Base-by-base conservation (phyloP, 2,797 vertebrate species). In the Melanotaenia trifasciata region DNA sequence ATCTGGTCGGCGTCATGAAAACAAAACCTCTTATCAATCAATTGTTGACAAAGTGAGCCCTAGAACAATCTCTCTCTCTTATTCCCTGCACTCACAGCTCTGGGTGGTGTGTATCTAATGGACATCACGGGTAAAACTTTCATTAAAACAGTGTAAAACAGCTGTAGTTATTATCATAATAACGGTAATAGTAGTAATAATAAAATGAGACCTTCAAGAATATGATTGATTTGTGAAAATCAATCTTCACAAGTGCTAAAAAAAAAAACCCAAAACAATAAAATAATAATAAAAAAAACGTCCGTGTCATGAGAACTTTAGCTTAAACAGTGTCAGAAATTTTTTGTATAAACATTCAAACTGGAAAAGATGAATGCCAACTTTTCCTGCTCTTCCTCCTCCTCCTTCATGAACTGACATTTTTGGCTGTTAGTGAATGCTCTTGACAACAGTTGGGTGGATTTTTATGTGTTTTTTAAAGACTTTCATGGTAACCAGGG, bases 11-110 rank as follows among this genome's bases (percentile, higher is more conserved):
- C 76, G 81, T 92, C 89, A 76, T 68, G 80, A 81, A 90, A 92
- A 91, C 91, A 90, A 92, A 92, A 91, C 84, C 80, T 88, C 86
- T 91, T 91, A 91, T 94, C 92, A 91, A 91, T 93, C 93, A 92
- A 72, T 79, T 85, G 86, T 80, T 90, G 90, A 89, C 90, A 84
- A 79, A 91, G 85, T 75, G 86, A 90, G 76, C 86, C 64, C 67
- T 58, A 32, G 65, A 76, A 72, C 72, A 80, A 80, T 86, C 74
- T 74, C 80, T 76, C 20, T 47, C 20, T 47, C 45, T 47, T 68
- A 40, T 67, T 59, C 58, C 69, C 70, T 5, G 40, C 70, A 28
- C 72, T 24, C 70, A 10, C 54, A 20, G 40, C 75, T 62, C 54
- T 45, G 78, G 74, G 79, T 65, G 72, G 78, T 79, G 83, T 86